Base-by-base conservation (phyloP, 2,888 invertebrate genomes). In the Acanthosepion lycidas region DNA sequence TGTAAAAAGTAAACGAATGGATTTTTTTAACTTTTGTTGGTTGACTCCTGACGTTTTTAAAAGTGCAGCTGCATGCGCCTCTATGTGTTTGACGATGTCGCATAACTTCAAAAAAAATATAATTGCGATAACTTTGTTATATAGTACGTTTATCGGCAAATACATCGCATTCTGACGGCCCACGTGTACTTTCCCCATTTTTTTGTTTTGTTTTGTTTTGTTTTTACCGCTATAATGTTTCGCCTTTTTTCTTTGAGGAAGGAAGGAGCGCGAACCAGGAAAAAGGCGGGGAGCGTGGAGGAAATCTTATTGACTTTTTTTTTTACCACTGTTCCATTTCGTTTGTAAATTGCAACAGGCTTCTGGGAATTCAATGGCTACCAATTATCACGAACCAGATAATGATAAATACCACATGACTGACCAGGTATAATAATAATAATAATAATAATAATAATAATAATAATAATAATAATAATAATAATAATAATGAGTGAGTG, bases 271-370 rank as follows among this genome's bases (percentile, higher is more conserved):
- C 23, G 59, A 59, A 8, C 78, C 9, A n/a, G 78, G 3, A 5
- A 15, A 15, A 78, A 12, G n/a, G 2, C 1, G 26, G 26, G 28
- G n/a, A 12, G 26, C 9, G 28, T 26, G n/a, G n/a, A 33, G n/a
- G 26, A 23, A 59, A 33, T 33, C n/a, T 78, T 78, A 78, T 78
- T 78, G 78, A n/a, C 78, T 78, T 78, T 78, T 64, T 64, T 64
- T 78, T n/a, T n/a, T 18, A n/a, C 4, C n/a, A n/a, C n/a, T 78
- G 15, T 78, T 78, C 9, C n/a, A 78, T 78, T 78, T 78, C 78
- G 78, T 78, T 78, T 78, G 78, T n/a, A 78, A 78, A 78, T 78
- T 78, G 78, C 78, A 78, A 78, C 78, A 78, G 78, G 78, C 78
- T 78, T 78, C 78, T 78, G 78, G 78, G 78, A 78, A 78, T 78